Evolutionary conservation across 2,797 vertebrate species (phyloP).

Genomic region (Onychomys arenicola): DNA sequence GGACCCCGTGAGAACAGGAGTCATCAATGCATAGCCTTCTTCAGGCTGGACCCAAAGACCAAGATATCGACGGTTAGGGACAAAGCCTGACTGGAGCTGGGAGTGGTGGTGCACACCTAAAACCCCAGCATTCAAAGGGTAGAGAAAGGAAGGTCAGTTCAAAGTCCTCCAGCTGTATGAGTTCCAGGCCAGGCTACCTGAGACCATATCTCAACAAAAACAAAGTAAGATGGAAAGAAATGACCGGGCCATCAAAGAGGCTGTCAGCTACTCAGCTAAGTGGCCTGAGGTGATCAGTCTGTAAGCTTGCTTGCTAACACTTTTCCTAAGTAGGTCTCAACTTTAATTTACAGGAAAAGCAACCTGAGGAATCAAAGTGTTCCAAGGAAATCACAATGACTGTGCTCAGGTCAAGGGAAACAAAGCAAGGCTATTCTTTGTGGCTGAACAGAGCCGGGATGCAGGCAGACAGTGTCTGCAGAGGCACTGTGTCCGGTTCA

Average conservation of each 20-base stretch:
- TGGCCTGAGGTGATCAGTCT: background rate
- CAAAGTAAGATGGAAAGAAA: background rate
- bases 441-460: background rate
- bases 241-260: background rate
- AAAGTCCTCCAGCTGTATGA: background rate
- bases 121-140: background rate
- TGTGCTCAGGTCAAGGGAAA: background rate
- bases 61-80: background rate
- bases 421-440: background rate
- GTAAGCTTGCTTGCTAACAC: background rate
- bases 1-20: background rate
- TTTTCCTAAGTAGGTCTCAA: slow-evolving; percentile 13
- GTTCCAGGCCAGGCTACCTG: background rate
- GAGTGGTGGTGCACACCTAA: background rate
- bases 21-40: background rate
- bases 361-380: slow-evolving; percentile 24
- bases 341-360: slow-evolving; percentile 42
- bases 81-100: background rate
- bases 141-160: background rate
- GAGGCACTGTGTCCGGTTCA: background rate
- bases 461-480: background rate
- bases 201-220: background rate
- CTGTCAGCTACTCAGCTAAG: background rate
- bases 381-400: slow-evolving; percentile 43
- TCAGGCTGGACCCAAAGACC: background rate